phyloP scores from a whole-genome alignment of 2,888 invertebrate species.

The Drosophila meridiana region DNA sequence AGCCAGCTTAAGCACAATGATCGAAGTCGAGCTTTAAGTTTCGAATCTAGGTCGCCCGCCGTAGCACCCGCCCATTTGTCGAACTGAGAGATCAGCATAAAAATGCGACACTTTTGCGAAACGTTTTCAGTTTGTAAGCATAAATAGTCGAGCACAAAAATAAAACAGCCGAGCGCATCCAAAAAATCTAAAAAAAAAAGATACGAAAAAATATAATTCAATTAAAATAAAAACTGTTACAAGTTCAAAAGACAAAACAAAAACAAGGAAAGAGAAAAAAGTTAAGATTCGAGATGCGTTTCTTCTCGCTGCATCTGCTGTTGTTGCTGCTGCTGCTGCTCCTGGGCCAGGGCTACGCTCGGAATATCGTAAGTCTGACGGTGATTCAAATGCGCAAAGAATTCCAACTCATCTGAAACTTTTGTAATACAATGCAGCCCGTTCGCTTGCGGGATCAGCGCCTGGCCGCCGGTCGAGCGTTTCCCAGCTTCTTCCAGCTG shows the following conservation, averaged over 20 bases:
- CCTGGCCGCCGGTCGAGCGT: neutral
- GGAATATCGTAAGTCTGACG: neutral
- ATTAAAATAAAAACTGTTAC: constrained; percentile 63
- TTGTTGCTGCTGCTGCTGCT: constrained; percentile 4
- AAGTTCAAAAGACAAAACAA: constrained; percentile 48
- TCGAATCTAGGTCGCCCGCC: constrained; percentile 57
- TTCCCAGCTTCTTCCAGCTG: constrained; percentile 13
- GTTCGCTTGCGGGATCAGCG: neutral
- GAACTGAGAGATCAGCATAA: constrained; percentile 75
- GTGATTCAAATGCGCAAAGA: neutral
- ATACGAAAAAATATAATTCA: neutral
- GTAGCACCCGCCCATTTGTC: constrained; percentile 48
- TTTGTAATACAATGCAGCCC: constrained; percentile 2
- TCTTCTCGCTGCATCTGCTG: neutral
- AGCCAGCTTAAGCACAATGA: constrained; percentile 19
- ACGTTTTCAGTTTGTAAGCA: constrained; percentile 74
- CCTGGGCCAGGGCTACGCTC: neutral
- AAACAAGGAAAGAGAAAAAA: neutral
- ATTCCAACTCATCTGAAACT: neutral
- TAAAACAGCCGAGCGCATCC: constrained; percentile 30
- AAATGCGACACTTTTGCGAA: constrained; percentile 69
- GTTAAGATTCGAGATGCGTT: constrained; percentile 20
- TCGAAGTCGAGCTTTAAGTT: constrained; percentile 16
- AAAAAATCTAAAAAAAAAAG: constrained; percentile 23
- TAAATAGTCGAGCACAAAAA: constrained; percentile 50